Conservation (phyloP, 2,113 vertebrate species). For the Phylloscopus trochiloides region DNA sequence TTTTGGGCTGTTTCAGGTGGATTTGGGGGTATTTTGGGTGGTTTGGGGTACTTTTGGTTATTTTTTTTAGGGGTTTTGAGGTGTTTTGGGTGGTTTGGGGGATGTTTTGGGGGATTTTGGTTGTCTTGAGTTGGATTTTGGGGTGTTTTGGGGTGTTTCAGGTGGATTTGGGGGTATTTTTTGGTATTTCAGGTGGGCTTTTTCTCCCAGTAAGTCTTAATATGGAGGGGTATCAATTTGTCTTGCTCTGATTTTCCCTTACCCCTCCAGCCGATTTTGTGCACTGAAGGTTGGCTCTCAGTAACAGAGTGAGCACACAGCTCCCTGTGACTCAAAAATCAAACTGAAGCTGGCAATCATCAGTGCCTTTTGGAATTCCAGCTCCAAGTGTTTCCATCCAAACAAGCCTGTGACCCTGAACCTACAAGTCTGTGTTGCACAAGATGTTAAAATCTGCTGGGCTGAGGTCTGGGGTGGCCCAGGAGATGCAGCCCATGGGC, state of each 20-base stretch:
- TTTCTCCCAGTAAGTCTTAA: not conserved
- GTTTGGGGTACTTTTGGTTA: too few species aligned
- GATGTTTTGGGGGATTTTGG: too few species aligned
- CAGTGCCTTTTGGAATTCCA: not conserved
- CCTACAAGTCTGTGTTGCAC: not conserved
- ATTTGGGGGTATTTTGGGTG: too few species aligned
- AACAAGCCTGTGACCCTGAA: not conserved
- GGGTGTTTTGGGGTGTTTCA: too few species aligned
- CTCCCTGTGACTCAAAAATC: not conserved
- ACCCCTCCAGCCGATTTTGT: not conserved
- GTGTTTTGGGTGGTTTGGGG: too few species aligned
- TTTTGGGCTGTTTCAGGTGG: too few species aligned
- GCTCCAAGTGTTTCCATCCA: not conserved
- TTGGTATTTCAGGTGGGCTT: not conserved
- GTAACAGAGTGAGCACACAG: not conserved
- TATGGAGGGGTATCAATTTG: not conserved
- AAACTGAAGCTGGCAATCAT: fast-evolving
- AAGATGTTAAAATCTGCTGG: fast-evolving
- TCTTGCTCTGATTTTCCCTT: not conserved
- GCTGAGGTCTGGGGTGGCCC: not conserved
- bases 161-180: too few species aligned
- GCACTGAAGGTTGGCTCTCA: not conserved
- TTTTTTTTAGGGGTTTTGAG: too few species aligned
- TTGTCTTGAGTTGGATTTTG: too few species aligned
- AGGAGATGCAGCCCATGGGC: fast-evolving